Base-by-base conservation (phyloP, 2,888 invertebrate species). In the Gisinianus flammeolus region DNA sequence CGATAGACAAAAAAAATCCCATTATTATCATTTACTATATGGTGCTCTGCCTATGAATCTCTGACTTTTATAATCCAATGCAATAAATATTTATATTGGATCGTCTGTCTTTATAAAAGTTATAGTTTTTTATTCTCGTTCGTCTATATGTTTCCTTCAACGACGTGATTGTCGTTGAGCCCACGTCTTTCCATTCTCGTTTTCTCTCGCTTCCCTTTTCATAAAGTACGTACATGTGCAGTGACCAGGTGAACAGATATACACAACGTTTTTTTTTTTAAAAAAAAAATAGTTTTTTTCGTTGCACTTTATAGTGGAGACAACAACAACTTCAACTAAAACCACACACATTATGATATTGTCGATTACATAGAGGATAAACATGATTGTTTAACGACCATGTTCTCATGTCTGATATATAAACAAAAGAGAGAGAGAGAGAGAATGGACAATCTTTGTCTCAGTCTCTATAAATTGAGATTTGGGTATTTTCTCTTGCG, bases 41-140 rank as follows among this genome's bases (percentile, higher is more conserved):
- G 44, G 19, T 44, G 44, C 19, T 44, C 19, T 44, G 44, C 3
- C 19, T 44, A 19, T 44, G 44, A 44, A 12, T 31, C 33, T 67
- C 24, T 16, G 22, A 44, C 16, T 44, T 44, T 70, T 52, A 70
- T 52, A 52, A 70, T 70, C 26, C 70, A 54, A 70, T 70, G 70
- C 52, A 70, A 54, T 54, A 54, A 70, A 70, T 54, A 70, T 62
- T 62, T 62, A 62, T 62, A 62, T 62, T 62, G 62, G 62, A 62
- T 62, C 24, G 62, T 24, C 44, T 44, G 44, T 44, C 44, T 44
- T 44, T 44, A 44, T 19, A 44, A 44, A 30, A 66, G 28, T 66
- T 66, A 66, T 66, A 19, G 66, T 66, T 28, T 66, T 30, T 19
- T 44, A 12, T 19, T 68, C 33, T 68, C 1, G 2, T 22, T 31